These are phyloP conservation scores for Heterochromis multidens DNA, from an alignment of 2,113 vertebrate species.

Conservation along the genomic window DNA sequence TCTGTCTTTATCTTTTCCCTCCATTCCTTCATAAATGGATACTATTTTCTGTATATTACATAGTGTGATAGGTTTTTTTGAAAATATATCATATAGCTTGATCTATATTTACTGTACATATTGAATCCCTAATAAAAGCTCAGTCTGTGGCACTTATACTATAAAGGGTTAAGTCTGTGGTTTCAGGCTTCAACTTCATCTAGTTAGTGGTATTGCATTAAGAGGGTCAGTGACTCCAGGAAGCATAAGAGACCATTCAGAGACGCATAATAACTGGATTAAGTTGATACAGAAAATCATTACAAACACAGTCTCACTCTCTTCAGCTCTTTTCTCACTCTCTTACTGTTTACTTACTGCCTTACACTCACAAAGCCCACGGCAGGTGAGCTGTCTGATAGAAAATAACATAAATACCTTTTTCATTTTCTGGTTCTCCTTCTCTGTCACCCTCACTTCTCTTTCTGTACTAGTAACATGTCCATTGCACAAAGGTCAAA, in stretches of 20 bases:
- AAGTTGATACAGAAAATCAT: conserved; percentile 33
- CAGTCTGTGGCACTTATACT: not conserved
- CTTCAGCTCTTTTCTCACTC: not conserved
- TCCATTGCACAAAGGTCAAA: conserved; percentile 51
- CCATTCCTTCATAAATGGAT: not conserved
- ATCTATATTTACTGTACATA: not conserved
- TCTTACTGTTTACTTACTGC: not conserved
- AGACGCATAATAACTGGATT: conserved; percentile 47
- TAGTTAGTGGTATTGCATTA: not conserved
- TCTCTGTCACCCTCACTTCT: not conserved
- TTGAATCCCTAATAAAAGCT: not conserved
- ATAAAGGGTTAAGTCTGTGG: not conserved
- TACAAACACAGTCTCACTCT: conserved; percentile 6
- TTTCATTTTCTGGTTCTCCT: not conserved
- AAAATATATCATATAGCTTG: not conserved
- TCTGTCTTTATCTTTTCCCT: not conserved
- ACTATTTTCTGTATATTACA: not conserved
- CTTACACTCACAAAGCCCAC: not conserved
- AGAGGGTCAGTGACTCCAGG: conserved; percentile 14
- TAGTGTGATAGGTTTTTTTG: not conserved
- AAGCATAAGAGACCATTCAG: not conserved
- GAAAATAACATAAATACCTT: not conserved
- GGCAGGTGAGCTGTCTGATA: not conserved
- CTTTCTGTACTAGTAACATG: conserved; percentile 13
- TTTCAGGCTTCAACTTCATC: not conserved